Base-by-base conservation (phyloP, 1,140 invertebrate species). In the Pachypsylla venusta region DNA sequence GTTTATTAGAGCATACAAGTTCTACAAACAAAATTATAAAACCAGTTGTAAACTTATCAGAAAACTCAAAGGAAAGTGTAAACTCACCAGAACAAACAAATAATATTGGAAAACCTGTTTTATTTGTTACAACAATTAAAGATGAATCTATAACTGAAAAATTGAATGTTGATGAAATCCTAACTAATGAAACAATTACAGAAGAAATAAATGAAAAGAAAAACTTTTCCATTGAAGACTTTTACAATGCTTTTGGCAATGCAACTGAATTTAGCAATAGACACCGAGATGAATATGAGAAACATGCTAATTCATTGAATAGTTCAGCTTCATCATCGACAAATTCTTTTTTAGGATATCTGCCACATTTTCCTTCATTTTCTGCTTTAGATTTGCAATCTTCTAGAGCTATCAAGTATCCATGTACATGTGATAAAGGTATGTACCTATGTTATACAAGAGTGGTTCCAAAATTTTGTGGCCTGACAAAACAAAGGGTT, bases 351-450 rank as follows among this genome's bases (percentile, higher is more conserved):
- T 48, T 48, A 48, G 42, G n/a, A 22, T 48, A 19, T 48, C n/a
- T 22, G 42, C 42, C 42, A 48, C 42, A 48, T 48, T 48, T 48
- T 48, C 42, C 42, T 19, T 48, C 42, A 4, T 48, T 22, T 7
- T 22, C 42, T 48, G 42, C 16, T n/a, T 48, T 22, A n/a, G 42
- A 48, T 22, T 48, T 48, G 42, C 4, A 5, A 7, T 48, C 42
- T 5, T 48, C 42, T 48, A 58, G 57, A 28, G 39, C n/a, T 1
- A 57, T 59, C 42, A 53, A 53, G 19, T 63, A 59, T 53, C 62
- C 62, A 1, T 63, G 62, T 39, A 35, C 56, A 25, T 63, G 62
- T 25, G 35, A 60, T 39, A 57, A 58, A 26, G 42, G 42, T 48
- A 48, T 10, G 30, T 7, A n/a, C 30, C 30, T n/a, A n/a, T n/a